phyloP scores from a whole-genome alignment of 2,888 invertebrate genomes.

The Brachynemurus nebulosus region DNA sequence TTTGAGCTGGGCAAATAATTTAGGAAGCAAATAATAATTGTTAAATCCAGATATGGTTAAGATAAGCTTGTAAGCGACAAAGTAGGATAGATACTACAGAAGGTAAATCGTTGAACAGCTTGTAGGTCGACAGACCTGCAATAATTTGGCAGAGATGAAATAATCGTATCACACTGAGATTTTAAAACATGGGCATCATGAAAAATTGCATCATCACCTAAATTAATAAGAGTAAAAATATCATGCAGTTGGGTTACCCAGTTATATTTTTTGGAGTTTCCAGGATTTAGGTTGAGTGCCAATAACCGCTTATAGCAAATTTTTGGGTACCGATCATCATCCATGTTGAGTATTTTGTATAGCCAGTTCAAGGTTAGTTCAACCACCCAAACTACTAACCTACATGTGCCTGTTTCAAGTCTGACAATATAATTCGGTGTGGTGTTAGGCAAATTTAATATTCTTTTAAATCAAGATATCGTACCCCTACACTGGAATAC shows the following conservation, averaged over 20 bases:
- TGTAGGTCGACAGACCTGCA: not conserved
- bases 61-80: not conserved
- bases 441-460: too few species aligned
- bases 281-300: not conserved
- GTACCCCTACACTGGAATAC: too few species aligned
- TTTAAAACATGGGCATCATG: not conserved
- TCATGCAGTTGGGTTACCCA: not conserved
- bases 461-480: too few species aligned
- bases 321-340: not conserved
- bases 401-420: not conserved
- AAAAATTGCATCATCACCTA: not conserved
- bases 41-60: not conserved
- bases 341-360: not conserved
- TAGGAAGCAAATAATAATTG: not conserved
- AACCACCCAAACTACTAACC: not conserved
- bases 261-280: not conserved
- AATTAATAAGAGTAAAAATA: not conserved
- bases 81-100: not conserved
- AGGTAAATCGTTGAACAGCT: not conserved
- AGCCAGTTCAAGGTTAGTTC: not conserved
- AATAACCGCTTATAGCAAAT: not conserved
- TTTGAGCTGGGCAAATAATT: not conserved
- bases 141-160: not conserved
- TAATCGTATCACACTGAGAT: not conserved
- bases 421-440: too few species aligned